A percentile compares a stretch with the other conserved stretches of the same genome.
phyloP scores from a whole-genome alignment of 2,113 vertebrate genomes.

The Spilogale gracilis region DNA sequence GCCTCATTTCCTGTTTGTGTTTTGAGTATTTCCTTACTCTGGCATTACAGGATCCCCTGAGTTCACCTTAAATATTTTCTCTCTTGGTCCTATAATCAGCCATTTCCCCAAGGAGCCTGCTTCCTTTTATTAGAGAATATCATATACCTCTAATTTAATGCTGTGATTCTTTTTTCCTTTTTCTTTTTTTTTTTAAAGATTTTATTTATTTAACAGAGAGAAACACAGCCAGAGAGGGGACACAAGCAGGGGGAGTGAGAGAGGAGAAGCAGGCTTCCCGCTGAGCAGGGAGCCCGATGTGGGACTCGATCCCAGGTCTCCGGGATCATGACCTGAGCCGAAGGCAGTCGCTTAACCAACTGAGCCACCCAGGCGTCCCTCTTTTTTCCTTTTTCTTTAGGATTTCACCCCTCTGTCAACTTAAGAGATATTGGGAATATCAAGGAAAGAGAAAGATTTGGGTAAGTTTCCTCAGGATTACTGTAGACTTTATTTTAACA shows the following conservation, averaged over 20 bases:
- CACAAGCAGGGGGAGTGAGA: too few relatives aligned
- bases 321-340: too few relatives aligned
- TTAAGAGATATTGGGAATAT: constrained; percentile 46
- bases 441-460: neutral
- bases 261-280: too few relatives aligned
- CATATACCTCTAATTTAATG: neutral
- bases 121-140: constrained; percentile 21
- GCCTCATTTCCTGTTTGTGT: neutral
- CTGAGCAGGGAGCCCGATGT: too few relatives aligned
- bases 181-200: neutral
- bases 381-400: neutral
- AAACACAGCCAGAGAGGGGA: too few relatives aligned
- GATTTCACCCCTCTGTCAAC: neutral
- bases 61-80: neutral
- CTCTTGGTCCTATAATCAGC: neutral
- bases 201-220: too few relatives aligned
- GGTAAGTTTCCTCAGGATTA: constrained; percentile 31
- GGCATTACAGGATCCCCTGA: neutral
- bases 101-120: neutral
- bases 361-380: too few relatives aligned
- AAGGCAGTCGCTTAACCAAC: too few relatives aligned
- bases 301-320: too few relatives aligned
- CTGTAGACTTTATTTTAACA: constrained; percentile 37
- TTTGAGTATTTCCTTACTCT: neutral
- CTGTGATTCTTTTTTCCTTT: neutral